Evolutionary conservation across 2,888 invertebrate genomes (phyloP), one percentile per base, ranked within the genome.

Genomic region (Prosopocoilus inquinatus): DNA sequence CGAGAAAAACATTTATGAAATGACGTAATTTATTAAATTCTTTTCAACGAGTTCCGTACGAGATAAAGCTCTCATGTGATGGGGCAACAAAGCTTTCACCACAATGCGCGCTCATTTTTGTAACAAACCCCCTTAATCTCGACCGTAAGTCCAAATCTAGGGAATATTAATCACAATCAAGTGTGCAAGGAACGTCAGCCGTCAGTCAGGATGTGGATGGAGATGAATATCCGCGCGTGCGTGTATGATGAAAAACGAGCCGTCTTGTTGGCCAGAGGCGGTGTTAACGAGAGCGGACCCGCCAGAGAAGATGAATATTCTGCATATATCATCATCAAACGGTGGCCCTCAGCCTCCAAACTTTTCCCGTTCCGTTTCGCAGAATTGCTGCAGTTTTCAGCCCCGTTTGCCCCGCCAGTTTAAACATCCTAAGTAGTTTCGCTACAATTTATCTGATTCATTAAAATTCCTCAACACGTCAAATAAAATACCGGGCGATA

Each of bases 161-260:
- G 52, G 68, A 69, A 68, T 71, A 72, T 72, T 72, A 72, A 72
- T 72, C 72, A 71, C 72, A 71, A 71, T 71, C 71, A 72, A 67
- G 67, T 64, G 65, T 62, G 61, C 63, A 55, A 33, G 53, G 35
- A 45, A 50, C 50, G 55, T 57, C 60, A 57, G 47, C 49, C 55
- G 60, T 60, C 59, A 55, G 39, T 57, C 55, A 59, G 45, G 47
- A 52, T 44, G 56, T 34, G 59, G 67, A 67, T 64, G 68, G 67
- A 64, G 67, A 68, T 68, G 69, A 66, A 68, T 67, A 63, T 57
- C 34, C 34, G 64, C 67, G 66, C 65, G 63, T 64, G 65, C 65
- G 67, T 68, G 69, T 70, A 70, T 65, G 70, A 71, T 70, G 71
- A 71, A 70, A 70, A 70, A 71, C 68, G 68, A 68, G 69, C 66